Conservation (phyloP, 2,888 invertebrate genomes). For the Hecatera dysodea region DNA sequence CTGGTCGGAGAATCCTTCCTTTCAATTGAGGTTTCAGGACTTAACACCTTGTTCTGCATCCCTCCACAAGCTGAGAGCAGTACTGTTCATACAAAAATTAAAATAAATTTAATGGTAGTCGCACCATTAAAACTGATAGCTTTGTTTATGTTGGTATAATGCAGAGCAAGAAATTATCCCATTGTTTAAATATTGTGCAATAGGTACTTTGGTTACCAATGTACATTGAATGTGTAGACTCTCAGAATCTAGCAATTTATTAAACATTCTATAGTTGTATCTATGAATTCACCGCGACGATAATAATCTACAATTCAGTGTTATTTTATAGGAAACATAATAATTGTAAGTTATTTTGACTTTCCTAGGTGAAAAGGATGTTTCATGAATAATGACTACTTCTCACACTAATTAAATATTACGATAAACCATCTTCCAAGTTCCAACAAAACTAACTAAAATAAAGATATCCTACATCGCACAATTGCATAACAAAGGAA, state of each 20-base stretch:
- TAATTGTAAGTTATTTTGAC: not conserved
- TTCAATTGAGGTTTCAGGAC: too few species aligned
- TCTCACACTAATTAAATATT: not conserved
- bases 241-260: not conserved
- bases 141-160: not conserved
- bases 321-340: not conserved
- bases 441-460: too few species aligned
- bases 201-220: too few species aligned
- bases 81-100: too few species aligned
- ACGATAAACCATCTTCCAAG: not conserved
- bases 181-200: not conserved
- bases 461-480: too few species aligned
- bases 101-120: not conserved
- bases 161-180: not conserved
- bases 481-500: conserved; percentile 22
- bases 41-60: too few species aligned
- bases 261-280: not conserved
- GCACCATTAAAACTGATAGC: not conserved
- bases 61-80: too few species aligned
- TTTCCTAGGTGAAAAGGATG: not conserved
- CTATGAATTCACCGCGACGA: not conserved
- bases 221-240: not conserved
- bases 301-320: not conserved
- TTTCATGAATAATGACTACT: not conserved
- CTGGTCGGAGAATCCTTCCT: too few species aligned